Evolutionary conservation across 92 coral and sea anemone genomes (phyloP).

Genomic region (Parazoanthus swiftii): DNA sequence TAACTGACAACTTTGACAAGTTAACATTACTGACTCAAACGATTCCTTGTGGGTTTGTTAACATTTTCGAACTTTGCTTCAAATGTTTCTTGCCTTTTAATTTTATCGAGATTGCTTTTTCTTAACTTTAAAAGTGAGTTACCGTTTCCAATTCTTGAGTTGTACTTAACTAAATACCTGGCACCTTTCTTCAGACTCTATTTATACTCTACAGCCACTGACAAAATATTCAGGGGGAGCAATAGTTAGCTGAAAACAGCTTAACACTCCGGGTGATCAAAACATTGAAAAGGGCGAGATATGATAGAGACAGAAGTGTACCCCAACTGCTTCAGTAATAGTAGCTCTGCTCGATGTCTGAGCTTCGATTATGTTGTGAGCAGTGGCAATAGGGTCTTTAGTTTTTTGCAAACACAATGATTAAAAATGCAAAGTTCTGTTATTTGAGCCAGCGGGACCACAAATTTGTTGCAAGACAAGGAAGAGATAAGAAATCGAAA

Average conservation of each 20-base stretch:
- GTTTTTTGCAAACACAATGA: neutral
- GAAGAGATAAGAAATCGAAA: neutral
- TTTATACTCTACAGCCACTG: neutral
- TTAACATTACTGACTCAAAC: neutral
- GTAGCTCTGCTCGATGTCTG: neutral
- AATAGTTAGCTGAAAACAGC: neutral
- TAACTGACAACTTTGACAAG: neutral
- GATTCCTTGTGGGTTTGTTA: neutral
- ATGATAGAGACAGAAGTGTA: too few species aligned
- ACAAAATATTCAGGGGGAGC: neutral
- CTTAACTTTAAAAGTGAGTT: neutral
- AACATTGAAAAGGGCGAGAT: neutral
- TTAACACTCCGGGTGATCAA: too few species aligned
- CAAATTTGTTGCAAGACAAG: neutral
- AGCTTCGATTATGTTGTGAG: neutral
- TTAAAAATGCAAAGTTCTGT: neutral
- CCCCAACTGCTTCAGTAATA: too few species aligned
- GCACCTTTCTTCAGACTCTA: neutral
- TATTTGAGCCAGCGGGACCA: neutral
- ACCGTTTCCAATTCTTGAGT: neutral
- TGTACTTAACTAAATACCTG: neutral
- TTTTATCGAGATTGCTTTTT: too few species aligned
- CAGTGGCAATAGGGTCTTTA: neutral
- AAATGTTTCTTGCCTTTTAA: neutral
- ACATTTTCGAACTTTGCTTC: neutral